Base-by-base conservation (phyloP, 1,140 invertebrate species). In the Cotesia chilonis region DNA sequence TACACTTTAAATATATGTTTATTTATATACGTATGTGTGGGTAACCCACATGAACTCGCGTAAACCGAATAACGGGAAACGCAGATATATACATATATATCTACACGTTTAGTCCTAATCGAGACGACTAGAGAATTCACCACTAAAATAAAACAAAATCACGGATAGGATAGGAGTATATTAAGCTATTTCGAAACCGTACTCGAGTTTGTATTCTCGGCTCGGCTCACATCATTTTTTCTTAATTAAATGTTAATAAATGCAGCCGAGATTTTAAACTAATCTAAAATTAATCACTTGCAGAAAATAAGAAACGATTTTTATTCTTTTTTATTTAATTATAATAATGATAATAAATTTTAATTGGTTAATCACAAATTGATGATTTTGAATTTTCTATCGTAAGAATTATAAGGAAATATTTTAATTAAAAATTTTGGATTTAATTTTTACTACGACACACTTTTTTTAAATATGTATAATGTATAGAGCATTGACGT, bases 51-150 rank as follows among this genome's bases (percentile, higher is more conserved):
- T 66, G 37, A 66, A 47, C 64, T 28, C 64, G 37, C 60, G 35
- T 63, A 63, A 63, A 63, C 14, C 37, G 60, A 63, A 38, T 66
- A 66, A 66, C 64, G 64, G 64, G 38, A 66, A 51, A 52, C 38
- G 20, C 41, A 66, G 28, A 28, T 28, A 28, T 1, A 28, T 28
- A 28, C 28, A 28, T 28, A 28, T 28, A 28, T 28, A 28, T 28
- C 28, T 47, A 51, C 41, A 41, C n/a, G 14, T 59, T 59, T 59
- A 28, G 20, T 9, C 47, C 38, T 52, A 66, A 52, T 66, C 17
- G 12, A n/a, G 38, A 66, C 64, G n/a, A 47, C 64, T 52, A 0
- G 41, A 66, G 28, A 63, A 63, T 63, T 63, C 60, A 17, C 35
- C 60, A 63, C 36, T 38, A 12, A 37, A 36, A 63, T 63, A 37